Conservation (phyloP, 2,797 vertebrate species). For the Coregonus sp. region DNA sequence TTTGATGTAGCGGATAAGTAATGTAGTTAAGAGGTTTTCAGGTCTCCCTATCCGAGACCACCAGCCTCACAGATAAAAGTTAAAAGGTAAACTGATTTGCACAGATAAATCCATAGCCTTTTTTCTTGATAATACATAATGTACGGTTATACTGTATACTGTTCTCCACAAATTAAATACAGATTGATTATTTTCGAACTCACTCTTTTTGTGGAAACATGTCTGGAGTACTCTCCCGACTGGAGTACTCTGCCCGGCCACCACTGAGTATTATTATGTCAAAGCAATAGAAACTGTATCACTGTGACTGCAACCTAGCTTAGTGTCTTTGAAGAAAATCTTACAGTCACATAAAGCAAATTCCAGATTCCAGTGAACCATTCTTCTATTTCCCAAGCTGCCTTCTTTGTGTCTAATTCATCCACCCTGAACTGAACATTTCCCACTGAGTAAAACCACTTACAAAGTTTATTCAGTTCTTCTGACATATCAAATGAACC, state of each 20-base stretch:
- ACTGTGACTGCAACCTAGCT: conserved; percentile 52
- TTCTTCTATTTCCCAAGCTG: conserved; percentile 13
- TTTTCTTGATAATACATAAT: too few relatives aligned
- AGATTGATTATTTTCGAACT: conserved; percentile 17
- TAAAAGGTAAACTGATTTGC: conserved; percentile 48
- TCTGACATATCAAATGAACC: conserved; percentile 30
- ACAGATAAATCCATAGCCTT: conserved; percentile 57
- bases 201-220: conserved; percentile 28
- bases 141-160: conserved; percentile 30
- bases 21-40: conserved; percentile 54
- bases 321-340: conserved; percentile 57
- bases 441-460: conserved; percentile 50
- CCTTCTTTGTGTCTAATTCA: conserved; percentile 19
- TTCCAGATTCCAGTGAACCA: neutral
- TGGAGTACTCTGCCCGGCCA: conserved; percentile 45
- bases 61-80: neutral
- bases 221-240: neutral
- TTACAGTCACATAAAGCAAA: too few relatives aligned
- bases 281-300: conserved; percentile 15
- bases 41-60: conserved; percentile 44
- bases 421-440: conserved; percentile 28
- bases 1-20: conserved; percentile 64
- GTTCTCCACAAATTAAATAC: conserved; percentile 20
- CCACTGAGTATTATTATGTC: conserved; percentile 45
- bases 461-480: conserved; percentile 45